Evolutionary conservation across 2,888 invertebrate species (phyloP).

Genomic region (Scelioninae gen. 1): DNA sequence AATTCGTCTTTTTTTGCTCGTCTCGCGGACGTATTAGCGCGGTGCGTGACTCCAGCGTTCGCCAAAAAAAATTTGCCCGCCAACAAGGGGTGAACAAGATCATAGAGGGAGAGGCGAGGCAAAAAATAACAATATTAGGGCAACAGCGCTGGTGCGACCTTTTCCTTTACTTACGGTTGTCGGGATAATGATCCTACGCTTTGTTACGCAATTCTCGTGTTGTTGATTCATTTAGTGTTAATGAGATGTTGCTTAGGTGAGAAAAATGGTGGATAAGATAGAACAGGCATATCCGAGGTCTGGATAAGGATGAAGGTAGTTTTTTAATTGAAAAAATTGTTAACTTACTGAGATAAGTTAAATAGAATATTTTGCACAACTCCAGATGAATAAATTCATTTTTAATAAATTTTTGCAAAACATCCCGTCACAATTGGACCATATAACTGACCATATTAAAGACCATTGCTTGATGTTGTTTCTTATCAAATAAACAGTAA

Average conservation of each 20-base stretch:
- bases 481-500: no score
- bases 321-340: no score
- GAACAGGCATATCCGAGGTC: no score
- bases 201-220: constrained; percentile 50
- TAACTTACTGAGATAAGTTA: no score
- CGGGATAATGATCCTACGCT: constrained; percentile 55
- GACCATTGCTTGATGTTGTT: no score
- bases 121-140: constrained; percentile 57
- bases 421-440: no score
- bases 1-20: constrained; percentile 43
- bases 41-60: constrained; percentile 62
- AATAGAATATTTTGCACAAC: no score
- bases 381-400: no score
- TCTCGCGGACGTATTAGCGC: constrained; percentile 59
- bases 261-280: constrained; percentile 3
- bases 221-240: constrained; percentile 64
- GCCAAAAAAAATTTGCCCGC: constrained; percentile 31
- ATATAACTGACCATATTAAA: no score
- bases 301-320: no score
- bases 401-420: no score
- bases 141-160: constrained; percentile 35
- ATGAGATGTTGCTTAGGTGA: constrained; percentile 50
- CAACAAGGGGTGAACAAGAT: background rate
- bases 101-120: constrained; percentile 7
- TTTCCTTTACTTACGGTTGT: constrained; percentile 56